These are phyloP conservation scores for Cervus canadensis DNA, from an alignment of 2,113 vertebrate genomes.

Conservation along the genomic window DNA sequence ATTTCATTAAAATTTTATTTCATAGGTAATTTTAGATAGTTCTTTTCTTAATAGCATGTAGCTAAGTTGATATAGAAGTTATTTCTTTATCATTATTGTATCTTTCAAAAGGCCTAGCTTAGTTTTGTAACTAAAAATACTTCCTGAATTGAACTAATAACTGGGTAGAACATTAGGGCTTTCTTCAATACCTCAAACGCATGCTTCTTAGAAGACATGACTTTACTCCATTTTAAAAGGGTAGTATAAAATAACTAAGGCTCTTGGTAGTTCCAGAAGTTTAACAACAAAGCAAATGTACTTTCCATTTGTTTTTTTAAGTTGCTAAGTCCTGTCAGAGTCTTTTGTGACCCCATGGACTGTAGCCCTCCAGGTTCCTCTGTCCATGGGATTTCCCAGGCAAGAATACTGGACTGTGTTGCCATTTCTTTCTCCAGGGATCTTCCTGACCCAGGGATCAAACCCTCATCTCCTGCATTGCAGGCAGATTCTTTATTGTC, in stretches of 20 bases:
- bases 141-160: not conserved
- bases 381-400: not conserved
- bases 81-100: not conserved
- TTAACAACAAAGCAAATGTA: not conserved
- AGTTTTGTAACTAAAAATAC: not conserved
- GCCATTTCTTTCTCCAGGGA: not conserved
- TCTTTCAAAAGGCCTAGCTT: not conserved
- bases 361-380: not conserved
- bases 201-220: not conserved
- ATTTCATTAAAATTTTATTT: slow-evolving; percentile 43
- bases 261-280: not conserved
- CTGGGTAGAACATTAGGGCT: not conserved
- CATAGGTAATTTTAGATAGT: slow-evolving; percentile 40
- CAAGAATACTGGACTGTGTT: not conserved
- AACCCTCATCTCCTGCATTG: not conserved
- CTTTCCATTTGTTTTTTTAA: not conserved
- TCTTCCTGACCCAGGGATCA: not conserved
- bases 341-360: not conserved
- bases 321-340: not conserved
- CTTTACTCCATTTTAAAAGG: not conserved
- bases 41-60: not conserved
- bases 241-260: not conserved
- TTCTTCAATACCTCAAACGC: not conserved
- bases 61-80: not conserved
- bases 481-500: not conserved